Percentiles rank a stretch among this genome's conserved stretches.
Conservation (phyloP, 1,140 invertebrate genomes). For the Heterodera schachtii region DNA sequence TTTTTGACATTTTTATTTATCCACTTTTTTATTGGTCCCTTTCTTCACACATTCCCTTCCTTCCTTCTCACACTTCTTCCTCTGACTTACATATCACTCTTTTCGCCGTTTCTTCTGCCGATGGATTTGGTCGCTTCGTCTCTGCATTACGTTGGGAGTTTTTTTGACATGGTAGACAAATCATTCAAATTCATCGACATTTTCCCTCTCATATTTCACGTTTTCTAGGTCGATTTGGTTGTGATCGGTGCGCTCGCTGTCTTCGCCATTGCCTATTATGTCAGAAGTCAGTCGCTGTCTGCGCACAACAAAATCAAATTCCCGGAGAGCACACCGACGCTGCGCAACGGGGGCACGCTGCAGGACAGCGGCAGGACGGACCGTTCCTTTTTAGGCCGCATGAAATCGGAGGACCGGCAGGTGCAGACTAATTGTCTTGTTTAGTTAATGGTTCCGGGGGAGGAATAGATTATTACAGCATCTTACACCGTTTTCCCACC, state of each 20-base stretch:
- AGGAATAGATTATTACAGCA: too few relatives aligned
- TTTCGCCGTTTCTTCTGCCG: too few relatives aligned
- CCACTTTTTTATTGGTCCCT: too few relatives aligned
- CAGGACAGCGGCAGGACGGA: conserved; percentile 41
- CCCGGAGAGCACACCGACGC: background rate
- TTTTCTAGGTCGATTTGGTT: background rate
- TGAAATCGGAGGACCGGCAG: conserved; percentile 62
- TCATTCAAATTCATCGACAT: background rate
- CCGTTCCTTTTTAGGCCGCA: conserved; percentile 59
- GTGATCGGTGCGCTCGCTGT: background rate
- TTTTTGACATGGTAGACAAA: background rate
- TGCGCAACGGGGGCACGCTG: background rate
- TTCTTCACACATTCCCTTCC: too few relatives aligned
- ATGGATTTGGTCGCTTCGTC: background rate
- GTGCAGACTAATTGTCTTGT: too few relatives aligned
- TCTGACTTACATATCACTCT: too few relatives aligned
- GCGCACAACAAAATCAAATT: background rate
- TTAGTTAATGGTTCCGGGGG: too few relatives aligned
- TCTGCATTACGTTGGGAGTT: background rate
- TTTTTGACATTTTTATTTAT: too few relatives aligned
- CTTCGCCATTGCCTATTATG: conserved; percentile 5
- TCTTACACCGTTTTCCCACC: too few relatives aligned
- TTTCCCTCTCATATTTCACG: background rate
- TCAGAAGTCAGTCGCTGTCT: background rate
- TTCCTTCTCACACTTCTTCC: too few relatives aligned